Percentiles rank a stretch among this genome's conserved stretches.
These are phyloP conservation scores for Pygocentrus nattereri DNA, from an alignment of 2,797 vertebrate species.

Conservation along the genomic window DNA sequence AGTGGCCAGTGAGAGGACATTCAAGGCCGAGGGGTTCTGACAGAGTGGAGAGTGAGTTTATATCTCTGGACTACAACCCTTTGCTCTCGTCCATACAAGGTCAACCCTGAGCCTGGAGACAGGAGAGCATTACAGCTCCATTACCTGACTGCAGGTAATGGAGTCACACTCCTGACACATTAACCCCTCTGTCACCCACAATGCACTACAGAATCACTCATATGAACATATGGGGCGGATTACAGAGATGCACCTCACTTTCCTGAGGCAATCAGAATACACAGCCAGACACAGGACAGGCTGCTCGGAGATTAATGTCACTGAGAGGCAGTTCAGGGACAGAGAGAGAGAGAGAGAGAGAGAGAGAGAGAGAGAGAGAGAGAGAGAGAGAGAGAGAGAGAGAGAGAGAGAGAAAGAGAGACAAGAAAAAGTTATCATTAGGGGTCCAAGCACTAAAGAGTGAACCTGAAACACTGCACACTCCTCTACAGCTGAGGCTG, in stretches of 20 bases:
- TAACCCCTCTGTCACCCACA: constrained; percentile 39
- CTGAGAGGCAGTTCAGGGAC: constrained; percentile 42
- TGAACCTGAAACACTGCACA: too few relatives aligned
- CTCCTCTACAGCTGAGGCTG: too few relatives aligned
- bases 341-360: background rate
- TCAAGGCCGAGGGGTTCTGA: background rate
- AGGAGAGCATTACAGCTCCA: background rate
- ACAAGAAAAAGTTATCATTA: too few relatives aligned
- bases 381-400: background rate
- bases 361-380: too few relatives aligned
- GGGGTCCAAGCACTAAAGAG: too few relatives aligned
- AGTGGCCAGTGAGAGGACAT: background rate
- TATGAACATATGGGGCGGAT: constrained; percentile 45
- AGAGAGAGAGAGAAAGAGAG: background rate
- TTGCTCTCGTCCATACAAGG: background rate
- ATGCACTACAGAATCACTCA: constrained; percentile 44
- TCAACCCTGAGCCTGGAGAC: background rate
- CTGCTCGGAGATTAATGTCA: constrained; percentile 50
- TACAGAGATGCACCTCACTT: constrained; percentile 38
- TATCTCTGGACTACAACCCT: background rate
- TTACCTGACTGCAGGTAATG: background rate
- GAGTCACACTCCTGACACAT: constrained; percentile 1
- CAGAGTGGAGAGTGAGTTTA: background rate
- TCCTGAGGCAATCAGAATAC: constrained; percentile 41
- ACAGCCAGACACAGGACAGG: constrained; percentile 4